Evolutionary conservation across 2,113 vertebrate genomes (phyloP), one percentile per base, ranked within the genome.

Genomic region (Otis tarda): DNA sequence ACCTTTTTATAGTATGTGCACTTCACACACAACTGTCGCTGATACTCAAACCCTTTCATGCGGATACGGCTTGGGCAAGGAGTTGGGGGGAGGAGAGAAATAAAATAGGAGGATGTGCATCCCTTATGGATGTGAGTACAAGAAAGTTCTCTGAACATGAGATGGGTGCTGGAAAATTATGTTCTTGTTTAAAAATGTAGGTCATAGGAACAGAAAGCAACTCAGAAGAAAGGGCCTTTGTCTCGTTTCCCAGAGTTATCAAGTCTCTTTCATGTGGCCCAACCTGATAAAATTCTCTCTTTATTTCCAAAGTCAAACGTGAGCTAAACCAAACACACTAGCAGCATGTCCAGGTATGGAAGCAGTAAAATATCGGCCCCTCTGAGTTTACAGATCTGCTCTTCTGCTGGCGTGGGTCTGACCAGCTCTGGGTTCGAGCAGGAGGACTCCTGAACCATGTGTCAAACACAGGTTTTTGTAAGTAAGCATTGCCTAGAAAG

Each of bases 201-300:
- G 20, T 88, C n/a, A 22, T 6, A 91, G 67, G 63, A 91, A 69
- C 33, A 41, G 67, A 93, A 89, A 73, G 24, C 53, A 68, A 8
- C 55, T 28, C 57, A 49, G 24, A 97, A 95, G 82, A 89, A 94
- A 88, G 63, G 63, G 68, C 37, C 82, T 96, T 96, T 95, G 92
- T 88, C 71, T 91, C 24, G 4, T 63, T 95, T 92, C 68, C 67
- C 55, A 22, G 81, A 89, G 74, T 69, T 94, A 94, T 71, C 78
- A 70, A 92, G 35, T 21, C 50, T n/a, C 78, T 83, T 87, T 95
- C 68, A 90, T 50, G 75, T 59, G 68, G 90, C 39, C 47, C 9
- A 0, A 60, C 55, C 33, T 80, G 78, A 85, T 85, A 88, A 85
- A 77, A 88, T 79, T 89, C 50, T 56, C 59, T 56, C 59, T 76